These are phyloP conservation scores for Cephus rjabovi DNA, from an alignment of 2,888 invertebrate genomes.

Conservation along the genomic window DNA sequence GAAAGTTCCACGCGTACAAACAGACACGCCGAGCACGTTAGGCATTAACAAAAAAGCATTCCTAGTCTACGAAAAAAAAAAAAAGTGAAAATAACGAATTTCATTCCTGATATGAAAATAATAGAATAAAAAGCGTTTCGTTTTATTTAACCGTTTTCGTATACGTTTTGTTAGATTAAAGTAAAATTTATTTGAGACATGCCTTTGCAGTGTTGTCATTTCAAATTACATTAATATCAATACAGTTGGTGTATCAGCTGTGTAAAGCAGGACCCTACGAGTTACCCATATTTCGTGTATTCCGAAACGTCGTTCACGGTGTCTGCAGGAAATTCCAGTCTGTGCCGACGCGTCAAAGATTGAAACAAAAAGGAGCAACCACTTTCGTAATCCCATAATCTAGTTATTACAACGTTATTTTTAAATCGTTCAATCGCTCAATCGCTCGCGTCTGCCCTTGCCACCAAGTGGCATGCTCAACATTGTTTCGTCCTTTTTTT, in stretches of 20 bases:
- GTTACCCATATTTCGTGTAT: neutral
- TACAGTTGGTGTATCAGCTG: no score
- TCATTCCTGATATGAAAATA: no score
- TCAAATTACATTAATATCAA: no score
- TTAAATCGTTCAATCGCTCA: neutral
- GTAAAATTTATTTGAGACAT: no score
- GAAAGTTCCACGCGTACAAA: neutral
- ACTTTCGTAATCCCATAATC: neutral
- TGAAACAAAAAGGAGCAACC: neutral
- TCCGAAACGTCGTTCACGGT: neutral
- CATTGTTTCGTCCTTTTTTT: neutral
- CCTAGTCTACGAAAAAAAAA: neutral
- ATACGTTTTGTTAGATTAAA: no score
- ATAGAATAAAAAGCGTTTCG: no score
- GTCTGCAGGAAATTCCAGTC: neutral
- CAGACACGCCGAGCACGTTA: neutral
- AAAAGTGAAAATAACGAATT: no score
- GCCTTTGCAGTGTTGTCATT: no score
- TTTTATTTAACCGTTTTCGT: no score
- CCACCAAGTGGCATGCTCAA: neutral
- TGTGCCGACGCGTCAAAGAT: neutral
- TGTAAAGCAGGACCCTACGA: neutral
- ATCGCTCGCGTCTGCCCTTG: neutral
- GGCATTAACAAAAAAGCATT: neutral
- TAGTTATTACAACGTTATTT: neutral